phyloP scores from a whole-genome alignment of 1,140 invertebrate genomes.

The Macrocentrus cingulum region DNA sequence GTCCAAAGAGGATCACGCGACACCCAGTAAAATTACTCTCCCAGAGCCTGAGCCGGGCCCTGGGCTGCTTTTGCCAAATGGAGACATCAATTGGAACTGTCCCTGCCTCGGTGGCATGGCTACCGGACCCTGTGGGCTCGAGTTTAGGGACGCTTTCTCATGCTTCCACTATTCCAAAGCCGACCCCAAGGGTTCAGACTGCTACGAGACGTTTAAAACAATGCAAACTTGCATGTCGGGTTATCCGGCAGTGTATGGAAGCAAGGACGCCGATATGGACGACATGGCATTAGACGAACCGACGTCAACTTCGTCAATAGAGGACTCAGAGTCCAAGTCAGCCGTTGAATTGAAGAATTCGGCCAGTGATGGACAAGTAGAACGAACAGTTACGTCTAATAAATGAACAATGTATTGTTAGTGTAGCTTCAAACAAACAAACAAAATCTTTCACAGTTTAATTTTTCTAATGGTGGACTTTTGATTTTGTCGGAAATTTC shows the following conservation, averaged over 20 bases:
- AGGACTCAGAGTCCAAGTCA: not conserved
- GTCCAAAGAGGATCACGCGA: conserved; percentile 75
- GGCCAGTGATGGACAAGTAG: not conserved
- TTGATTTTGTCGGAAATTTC: too few species aligned
- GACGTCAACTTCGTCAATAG: not conserved
- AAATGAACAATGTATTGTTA: not conserved
- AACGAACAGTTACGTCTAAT: too few species aligned
- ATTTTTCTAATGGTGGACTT: too few species aligned
- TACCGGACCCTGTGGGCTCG: conserved; percentile 89
- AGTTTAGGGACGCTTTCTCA: conserved; percentile 91
- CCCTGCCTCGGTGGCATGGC: conserved; percentile 95
- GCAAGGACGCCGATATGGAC: conserved; percentile 51
- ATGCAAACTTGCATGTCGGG: conserved; percentile 93
- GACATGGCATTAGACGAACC: conserved; percentile 43
- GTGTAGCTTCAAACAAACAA: too few species aligned
- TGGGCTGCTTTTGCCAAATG: conserved; percentile 82
- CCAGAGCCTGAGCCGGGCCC: conserved; percentile 73
- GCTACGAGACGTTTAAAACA: conserved; percentile 83
- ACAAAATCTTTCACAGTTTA: too few species aligned
- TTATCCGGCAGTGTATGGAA: conserved; percentile 86
- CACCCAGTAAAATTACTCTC: conserved; percentile 71
- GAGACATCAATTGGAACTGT: conserved; percentile 95
- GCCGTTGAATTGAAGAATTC: not conserved
- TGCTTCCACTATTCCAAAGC: conserved; percentile 87
- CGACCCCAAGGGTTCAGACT: conserved; percentile 86